Evolutionary conservation across 2,113 vertebrate genomes (phyloP).

Genomic region (Phrynosoma platyrhinos): DNA sequence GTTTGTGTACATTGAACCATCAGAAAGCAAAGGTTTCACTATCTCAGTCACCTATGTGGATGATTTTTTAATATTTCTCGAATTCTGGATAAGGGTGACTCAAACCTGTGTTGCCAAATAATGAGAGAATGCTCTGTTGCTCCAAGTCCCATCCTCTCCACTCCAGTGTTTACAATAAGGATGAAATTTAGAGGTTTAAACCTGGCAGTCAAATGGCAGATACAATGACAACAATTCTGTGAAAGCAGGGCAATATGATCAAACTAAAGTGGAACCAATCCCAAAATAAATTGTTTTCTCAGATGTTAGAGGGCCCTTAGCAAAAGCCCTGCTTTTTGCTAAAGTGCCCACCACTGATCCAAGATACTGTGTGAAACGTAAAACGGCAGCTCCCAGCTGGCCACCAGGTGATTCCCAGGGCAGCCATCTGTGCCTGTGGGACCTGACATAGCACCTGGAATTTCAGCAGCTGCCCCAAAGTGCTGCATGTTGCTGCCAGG

Average conservation of each 20-base stretch:
- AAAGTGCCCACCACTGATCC: not conserved
- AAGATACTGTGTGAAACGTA: not conserved
- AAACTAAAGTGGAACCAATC: not conserved
- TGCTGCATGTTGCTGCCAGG: not conserved
- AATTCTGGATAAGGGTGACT: too few species aligned
- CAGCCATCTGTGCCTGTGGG: not conserved
- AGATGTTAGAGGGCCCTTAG: not conserved
- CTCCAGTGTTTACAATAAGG: not conserved
- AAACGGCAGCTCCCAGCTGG: not conserved
- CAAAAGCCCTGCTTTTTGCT: not conserved
- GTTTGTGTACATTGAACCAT: too few species aligned
- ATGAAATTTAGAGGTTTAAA: not conserved
- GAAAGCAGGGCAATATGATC: not conserved
- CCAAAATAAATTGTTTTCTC: not conserved
- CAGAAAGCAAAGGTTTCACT: too few species aligned
- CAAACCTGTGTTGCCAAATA: too few species aligned
- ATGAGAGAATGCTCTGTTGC: not conserved
- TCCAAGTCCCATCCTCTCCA: not conserved
- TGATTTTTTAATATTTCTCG: too few species aligned
- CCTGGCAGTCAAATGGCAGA: not conserved
- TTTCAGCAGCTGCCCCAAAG: not conserved
- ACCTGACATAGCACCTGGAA: not conserved
- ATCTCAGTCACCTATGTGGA: too few species aligned
- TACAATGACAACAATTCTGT: not conserved
- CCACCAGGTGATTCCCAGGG: not conserved